These are phyloP conservation scores for Tetrao urogallus DNA, from an alignment of 2,113 vertebrate genomes.

Conservation along the genomic window DNA sequence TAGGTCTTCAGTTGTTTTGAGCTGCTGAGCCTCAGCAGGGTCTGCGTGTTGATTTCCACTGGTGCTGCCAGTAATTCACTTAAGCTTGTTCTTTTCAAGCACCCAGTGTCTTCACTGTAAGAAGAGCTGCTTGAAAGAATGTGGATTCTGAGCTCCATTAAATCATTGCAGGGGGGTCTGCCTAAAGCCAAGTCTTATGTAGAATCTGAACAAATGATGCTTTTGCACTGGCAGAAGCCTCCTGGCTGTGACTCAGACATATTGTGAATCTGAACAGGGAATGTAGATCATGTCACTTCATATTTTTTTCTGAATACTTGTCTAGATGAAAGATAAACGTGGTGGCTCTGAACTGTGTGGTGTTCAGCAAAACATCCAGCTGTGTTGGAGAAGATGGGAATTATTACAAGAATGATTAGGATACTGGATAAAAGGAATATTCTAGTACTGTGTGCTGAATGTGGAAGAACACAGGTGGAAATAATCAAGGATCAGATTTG, in stretches of 20 bases:
- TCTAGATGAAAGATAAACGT: background rate
- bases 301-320: background rate
- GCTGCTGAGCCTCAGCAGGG: background rate
- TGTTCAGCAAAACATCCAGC: background rate
- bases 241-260: background rate
- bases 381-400: background rate
- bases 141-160: background rate
- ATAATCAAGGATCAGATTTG: background rate
- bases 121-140: background rate
- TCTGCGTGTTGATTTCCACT: background rate
- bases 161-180: background rate
- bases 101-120: background rate
- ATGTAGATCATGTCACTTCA: background rate
- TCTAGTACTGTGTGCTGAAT: background rate
- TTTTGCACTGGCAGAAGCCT: background rate
- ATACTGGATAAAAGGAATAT: background rate
- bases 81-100: background rate
- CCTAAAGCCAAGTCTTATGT: background rate
- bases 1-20: background rate
- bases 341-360: background rate
- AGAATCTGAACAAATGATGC: background rate
- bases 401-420: background rate
- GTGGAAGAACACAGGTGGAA: background rate
- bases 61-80: background rate
- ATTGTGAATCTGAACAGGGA: background rate